Base-by-base conservation (phyloP, 1,140 invertebrate species). In the Drosophila navojoa region DNA sequence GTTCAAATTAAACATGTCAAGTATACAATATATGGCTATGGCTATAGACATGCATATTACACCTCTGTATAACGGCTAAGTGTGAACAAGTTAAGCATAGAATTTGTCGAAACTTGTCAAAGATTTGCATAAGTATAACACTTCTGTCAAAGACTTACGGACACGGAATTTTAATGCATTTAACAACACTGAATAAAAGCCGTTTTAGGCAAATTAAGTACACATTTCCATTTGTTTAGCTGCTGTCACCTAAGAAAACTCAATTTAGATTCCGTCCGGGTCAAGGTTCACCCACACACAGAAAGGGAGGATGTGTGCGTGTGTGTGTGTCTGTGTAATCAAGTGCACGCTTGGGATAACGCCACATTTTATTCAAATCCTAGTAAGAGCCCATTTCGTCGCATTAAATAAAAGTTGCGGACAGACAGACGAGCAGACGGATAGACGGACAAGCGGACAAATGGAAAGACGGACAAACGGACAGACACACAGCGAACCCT, bases 341-440 rank as follows among this genome's bases (percentile, higher is more conserved):
- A 59, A 42, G 22, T 67, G 49, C 55, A 54, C 27, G 64, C 55
- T 69, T 63, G 66, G 49, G 62, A 72, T 69, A 54, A 75, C 62
- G 70, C 60, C 54, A 87, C 78, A 86, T 86, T 86, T 87, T 87
- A 86, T 87, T 87, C 76, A 86, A 86, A 86, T 87, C 76, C 82
- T 61, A 71, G 78, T 79, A 81, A 86, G 68, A 81, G 72, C 66
- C 82, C 82, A 87, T 87, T 87, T 86, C 11, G 79, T 86, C 82
- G 82, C 75, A 86, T 87, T 87, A 86, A 87, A 87, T 81, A 86
- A 82, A 81, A 87, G 71, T 86, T 87, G 70, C 62, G 50, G 47
- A 71, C 62, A 29, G 55, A 63, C 22, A 52, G 50, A 59, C 52
- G 40, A 22, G 45, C 10, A 44, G 15, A 47, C 49, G 2, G 19